A percentile compares a stretch with the other conserved stretches of the same genome.
Evolutionary conservation across 2,797 vertebrate species (phyloP).

Genomic region (Rhodeus uyekii): DNA sequence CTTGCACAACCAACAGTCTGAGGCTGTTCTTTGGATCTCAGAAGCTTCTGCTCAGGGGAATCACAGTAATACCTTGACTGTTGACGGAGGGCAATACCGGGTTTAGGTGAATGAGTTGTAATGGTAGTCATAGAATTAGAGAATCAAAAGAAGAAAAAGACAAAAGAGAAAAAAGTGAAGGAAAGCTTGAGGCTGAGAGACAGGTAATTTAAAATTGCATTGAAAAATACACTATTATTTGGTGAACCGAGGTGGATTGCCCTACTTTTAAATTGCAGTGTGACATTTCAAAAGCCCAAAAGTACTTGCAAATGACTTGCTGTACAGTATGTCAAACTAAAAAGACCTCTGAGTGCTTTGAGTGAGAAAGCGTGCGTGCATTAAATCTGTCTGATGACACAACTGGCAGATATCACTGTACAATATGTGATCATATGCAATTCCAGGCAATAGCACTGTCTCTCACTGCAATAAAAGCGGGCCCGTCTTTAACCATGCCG

Average conservation of each 20-base stretch:
- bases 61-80: conserved; percentile 28
- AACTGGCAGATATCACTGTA: conserved; percentile 54
- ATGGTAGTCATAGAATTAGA: conserved; percentile 17
- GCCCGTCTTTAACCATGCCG: conserved; percentile 63
- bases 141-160: conserved; percentile 20
- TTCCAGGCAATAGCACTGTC: conserved; percentile 59
- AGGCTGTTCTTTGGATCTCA: conserved; percentile 43
- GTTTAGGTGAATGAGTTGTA: conserved; percentile 4
- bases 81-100: conserved; percentile 24
- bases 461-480: conserved; percentile 55
- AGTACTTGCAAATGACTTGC: conserved; percentile 38
- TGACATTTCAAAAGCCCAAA: conserved; percentile 24
- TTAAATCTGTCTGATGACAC: conserved; percentile 57
- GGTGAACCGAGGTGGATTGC: not conserved
- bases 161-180: not conserved
- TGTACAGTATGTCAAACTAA: conserved; percentile 45
- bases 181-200: conserved; percentile 1
- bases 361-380: conserved; percentile 28
- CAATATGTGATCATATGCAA: conserved; percentile 62
- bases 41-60: conserved; percentile 27
- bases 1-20: conserved; percentile 54
- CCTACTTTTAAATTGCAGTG: conserved; percentile 26
- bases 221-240: not conserved
- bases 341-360: conserved; percentile 45
- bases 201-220: conserved; percentile 1